Evolutionary conservation across 2,888 invertebrate species (phyloP), one percentile per base, ranked within the genome.

Genomic region (Epinotia bilunana): DNA sequence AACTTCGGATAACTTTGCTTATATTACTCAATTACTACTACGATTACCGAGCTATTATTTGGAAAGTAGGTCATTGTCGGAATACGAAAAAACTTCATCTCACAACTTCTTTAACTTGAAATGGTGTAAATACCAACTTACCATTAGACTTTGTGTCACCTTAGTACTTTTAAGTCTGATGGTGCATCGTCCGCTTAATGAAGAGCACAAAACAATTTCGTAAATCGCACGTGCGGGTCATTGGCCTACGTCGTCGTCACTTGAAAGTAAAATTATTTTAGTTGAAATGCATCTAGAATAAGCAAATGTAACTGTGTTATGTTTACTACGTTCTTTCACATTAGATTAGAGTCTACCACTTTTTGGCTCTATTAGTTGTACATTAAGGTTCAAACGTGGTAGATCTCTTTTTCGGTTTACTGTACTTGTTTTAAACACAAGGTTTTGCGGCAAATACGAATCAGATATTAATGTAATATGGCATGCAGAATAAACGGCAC

Each of bases 1-100:
- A 83, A 80, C 74, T 77, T 80, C 79, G 83, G 82, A 84, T 84
- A 87, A 87, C 85, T 70, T 43, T 60, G 71, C 72, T 49, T 53
- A 62, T 82, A 77, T 82, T 71, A 62, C 46, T 58, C 12, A 61
- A 71, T 55, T 62, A 46, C 23, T 58, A 60, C 71, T 61, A 57
- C 55, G 39, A 67, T 62, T 75, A 72, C 55, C 57, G 49, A 23
- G 67, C 55, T 72, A 43, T 63, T 70, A 64, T 61, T 78, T 88
- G 84, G 87, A 90, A 91, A 91, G 89, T 84, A 76, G 90, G 91
- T 90, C 91, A 91, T 80, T 88, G 90, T 85, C 87, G 83, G 70
- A 61, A 55, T 62, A 49, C 13, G 46, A 63, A 63, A 74, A 69
- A 68, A 33, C 61, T 49, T 55, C 46, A 33, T 57, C 18, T 68